Base-by-base conservation (phyloP, 2,888 invertebrate genomes). In the Rotaria macrura region DNA sequence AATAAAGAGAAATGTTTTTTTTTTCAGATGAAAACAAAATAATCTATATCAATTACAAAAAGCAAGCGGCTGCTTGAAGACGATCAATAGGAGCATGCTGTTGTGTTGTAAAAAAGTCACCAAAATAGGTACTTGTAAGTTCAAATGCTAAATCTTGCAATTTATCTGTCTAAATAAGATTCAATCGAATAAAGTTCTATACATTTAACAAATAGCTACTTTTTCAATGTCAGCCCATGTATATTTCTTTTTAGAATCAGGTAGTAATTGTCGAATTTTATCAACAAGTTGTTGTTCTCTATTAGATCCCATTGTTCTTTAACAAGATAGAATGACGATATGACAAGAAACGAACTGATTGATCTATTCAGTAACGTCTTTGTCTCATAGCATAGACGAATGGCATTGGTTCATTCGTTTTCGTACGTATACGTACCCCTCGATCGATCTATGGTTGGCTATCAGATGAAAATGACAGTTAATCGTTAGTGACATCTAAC, bases 141-240 rank as follows among this genome's bases (percentile, higher is more conserved):
- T 79, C 79, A 43, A 79, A 43, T 43, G 79, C 40, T 40, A 79
- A 43, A 79, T 79, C 43, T 43, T 79, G 79, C n/a, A 79, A 79
- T 43, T 40, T 40, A 12, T 43, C 65, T 20, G 65, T 65, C 65
- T 65, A 65, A 20, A 65, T 65, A 29, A 34, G 20, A 38, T 20
- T 49, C 2, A 5, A 65, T 25, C 25, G 25, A 10, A 79, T n/a
- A 12, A 5, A 9, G 7, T n/a, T 43, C 12, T 25, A n/a, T 25
- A 74, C 6, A n/a, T n/a, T n/a, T n/a, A n/a, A n/a, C n/a, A n/a
- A n/a, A n/a, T n/a, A n/a, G n/a, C 43, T 43, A 79, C 79, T n/a
- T 79, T 43, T 25, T 79, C 79, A 43, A 79, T 79, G 43, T 79
- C 79, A 12, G 25, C 6, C 43, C 43, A 40, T 40, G n/a, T 79